Evolutionary conservation across 1,140 invertebrate species (phyloP).

Genomic region (Microvelia longipes): DNA sequence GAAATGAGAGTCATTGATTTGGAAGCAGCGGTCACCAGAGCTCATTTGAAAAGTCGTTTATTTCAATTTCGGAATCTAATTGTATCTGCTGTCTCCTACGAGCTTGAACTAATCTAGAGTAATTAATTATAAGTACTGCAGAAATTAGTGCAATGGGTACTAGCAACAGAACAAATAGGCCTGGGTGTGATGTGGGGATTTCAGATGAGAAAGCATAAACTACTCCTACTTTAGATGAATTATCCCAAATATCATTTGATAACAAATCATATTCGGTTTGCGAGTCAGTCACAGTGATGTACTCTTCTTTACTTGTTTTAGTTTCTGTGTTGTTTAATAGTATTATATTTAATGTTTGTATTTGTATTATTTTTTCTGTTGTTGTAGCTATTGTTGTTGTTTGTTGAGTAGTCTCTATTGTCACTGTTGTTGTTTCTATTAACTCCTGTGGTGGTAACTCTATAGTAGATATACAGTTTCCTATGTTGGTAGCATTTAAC

Average conservation of each 20-base stretch:
- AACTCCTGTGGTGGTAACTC: neutral
- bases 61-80: conserved; percentile 13
- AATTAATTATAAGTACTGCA: conserved; percentile 9
- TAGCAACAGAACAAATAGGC: conserved; percentile 12
- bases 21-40: conserved; percentile 16
- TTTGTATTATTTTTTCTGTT: conserved; percentile 7
- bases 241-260: conserved; percentile 11
- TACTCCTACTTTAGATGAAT: conserved; percentile 5
- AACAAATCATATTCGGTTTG: conserved; percentile 4
- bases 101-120: conserved; percentile 7
- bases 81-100: neutral
- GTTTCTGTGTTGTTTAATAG: conserved; percentile 29
- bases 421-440: neutral
- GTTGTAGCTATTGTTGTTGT: neutral
- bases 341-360: conserved; percentile 32
- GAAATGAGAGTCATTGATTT: neutral
- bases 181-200: conserved; percentile 14
- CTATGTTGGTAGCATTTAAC: conserved; percentile 27
- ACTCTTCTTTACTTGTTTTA: neutral
- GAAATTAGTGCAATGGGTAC: conserved; percentile 12
- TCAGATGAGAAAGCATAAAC: conserved; percentile 12
- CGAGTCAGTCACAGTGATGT: neutral
- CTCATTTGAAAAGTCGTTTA: conserved; percentile 15
- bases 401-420: neutral
- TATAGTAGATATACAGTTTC: neutral